Conservation (phyloP, 2,888 invertebrate genomes). For the Melikaiella ostensackeni region DNA sequence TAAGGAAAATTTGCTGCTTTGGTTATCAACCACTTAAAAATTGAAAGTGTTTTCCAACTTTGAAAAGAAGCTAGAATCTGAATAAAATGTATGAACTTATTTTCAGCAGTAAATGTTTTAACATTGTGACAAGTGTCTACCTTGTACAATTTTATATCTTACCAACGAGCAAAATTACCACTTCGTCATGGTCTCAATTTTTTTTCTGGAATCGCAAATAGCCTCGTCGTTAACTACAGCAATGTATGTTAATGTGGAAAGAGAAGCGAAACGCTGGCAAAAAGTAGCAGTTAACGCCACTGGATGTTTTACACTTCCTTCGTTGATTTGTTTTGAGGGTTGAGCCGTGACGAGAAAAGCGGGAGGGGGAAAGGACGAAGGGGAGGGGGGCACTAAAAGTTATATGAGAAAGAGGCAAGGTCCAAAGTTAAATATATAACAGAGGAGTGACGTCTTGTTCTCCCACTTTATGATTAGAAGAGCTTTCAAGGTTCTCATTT, state of each 20-base stretch:
- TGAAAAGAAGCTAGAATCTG: too few relatives aligned
- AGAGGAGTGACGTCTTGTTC: background rate
- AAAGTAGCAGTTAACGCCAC: background rate
- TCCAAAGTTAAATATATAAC: slow-evolving; percentile 1
- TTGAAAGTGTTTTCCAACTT: too few relatives aligned
- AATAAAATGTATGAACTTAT: too few relatives aligned
- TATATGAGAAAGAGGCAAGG: background rate
- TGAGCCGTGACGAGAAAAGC: background rate
- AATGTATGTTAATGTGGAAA: too few relatives aligned
- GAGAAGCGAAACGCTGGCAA: background rate
- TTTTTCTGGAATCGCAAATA: slow-evolving; percentile 1
- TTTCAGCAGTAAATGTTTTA: background rate
- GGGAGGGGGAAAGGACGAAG: background rate
- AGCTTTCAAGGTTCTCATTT: background rate
- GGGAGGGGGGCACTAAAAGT: background rate
- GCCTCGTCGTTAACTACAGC: background rate
- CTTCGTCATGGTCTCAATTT: background rate
- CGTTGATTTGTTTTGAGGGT: background rate
- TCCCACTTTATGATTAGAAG: background rate
- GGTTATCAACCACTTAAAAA: too few relatives aligned
- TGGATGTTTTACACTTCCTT: slow-evolving; percentile 1
- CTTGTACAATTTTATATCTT: background rate
- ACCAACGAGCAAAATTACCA: background rate
- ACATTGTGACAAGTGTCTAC: background rate
- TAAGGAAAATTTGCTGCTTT: too few relatives aligned